A percentile compares a stretch with the other conserved stretches of the same genome.
These are phyloP conservation scores for Oryzias woworae DNA, from an alignment of 2,113 vertebrate genomes.

Conservation along the genomic window DNA sequence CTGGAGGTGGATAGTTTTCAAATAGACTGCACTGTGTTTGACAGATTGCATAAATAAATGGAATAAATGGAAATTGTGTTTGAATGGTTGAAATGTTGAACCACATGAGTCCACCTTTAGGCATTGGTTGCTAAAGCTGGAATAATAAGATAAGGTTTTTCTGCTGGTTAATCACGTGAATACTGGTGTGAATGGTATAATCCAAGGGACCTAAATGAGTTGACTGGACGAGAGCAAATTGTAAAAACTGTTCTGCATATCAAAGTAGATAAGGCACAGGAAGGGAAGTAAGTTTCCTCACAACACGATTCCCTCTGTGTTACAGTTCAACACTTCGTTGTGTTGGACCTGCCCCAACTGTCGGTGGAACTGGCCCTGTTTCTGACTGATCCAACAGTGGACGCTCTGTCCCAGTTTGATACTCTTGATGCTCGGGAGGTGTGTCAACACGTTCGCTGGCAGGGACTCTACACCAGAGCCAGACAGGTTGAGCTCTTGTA, in stretches of 20 bases:
- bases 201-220: too few species aligned
- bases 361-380: constrained; percentile 87
- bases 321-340: constrained; percentile 82
- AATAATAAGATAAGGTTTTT: background rate
- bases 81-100: constrained; percentile 19
- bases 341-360: constrained; percentile 82
- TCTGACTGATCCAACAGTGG: constrained; percentile 87
- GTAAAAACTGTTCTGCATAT: constrained; percentile 37
- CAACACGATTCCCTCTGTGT: constrained; percentile 58
- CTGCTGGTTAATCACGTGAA: background rate
- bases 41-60: background rate
- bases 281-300: constrained; percentile 45
- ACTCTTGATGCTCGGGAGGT: constrained; percentile 88
- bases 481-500: constrained; percentile 91
- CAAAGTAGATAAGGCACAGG: constrained; percentile 58
- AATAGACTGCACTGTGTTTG: background rate
- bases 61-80: constrained; percentile 41
- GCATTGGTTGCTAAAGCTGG: background rate
- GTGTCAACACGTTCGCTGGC: constrained; percentile 79
- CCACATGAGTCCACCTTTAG: background rate
- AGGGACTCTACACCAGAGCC: constrained; percentile 79
- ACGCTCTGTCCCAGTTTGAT: constrained; percentile 79
- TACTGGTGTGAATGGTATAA: too few species aligned
- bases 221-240: too few species aligned
- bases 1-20: constrained; percentile 2